Conservation (phyloP, 2,888 invertebrate species). For the Sarcophaga subvicina region DNA sequence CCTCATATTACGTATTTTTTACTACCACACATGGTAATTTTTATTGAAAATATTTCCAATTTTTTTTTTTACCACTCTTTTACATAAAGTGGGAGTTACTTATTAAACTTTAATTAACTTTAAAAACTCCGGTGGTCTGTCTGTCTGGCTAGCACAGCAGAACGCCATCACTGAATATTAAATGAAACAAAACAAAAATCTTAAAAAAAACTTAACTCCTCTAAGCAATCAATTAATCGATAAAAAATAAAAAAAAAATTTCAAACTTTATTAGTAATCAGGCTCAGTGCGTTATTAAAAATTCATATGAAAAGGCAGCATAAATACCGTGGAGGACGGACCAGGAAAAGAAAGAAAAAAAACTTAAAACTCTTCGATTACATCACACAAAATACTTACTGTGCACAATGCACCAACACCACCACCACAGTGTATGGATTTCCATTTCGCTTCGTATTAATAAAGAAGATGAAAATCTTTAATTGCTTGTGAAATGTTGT, state of each 20-base stretch:
- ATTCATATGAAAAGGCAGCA: background rate
- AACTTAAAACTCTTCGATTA: conserved; percentile 19
- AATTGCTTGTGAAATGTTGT: conserved; percentile 36
- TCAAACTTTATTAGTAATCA: conserved; percentile 15
- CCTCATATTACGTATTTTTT: background rate
- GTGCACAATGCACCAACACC: conserved; percentile 1
- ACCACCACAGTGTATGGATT: background rate
- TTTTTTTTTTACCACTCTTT: background rate
- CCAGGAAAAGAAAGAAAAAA: background rate
- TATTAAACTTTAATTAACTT: conserved; percentile 46
- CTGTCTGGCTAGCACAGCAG: conserved; percentile 1
- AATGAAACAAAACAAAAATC: background rate
- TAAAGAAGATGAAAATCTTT: conserved; percentile 30
- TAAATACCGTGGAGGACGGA: background rate
- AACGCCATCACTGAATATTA: conserved; percentile 15
- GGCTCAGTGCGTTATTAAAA: conserved; percentile 22
- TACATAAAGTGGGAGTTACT: conserved; percentile 29
- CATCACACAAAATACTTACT: conserved; percentile 23
- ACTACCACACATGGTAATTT: background rate
- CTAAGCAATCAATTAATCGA: conserved; percentile 38
- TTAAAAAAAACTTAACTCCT: background rate
- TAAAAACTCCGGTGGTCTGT: conserved; percentile 48
- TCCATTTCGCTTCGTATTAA: background rate
- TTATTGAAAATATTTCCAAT: background rate
- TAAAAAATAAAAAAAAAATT: background rate